These are phyloP conservation scores for Damaliscus lunatus DNA, from an alignment of 2,113 vertebrate species.

Conservation along the genomic window DNA sequence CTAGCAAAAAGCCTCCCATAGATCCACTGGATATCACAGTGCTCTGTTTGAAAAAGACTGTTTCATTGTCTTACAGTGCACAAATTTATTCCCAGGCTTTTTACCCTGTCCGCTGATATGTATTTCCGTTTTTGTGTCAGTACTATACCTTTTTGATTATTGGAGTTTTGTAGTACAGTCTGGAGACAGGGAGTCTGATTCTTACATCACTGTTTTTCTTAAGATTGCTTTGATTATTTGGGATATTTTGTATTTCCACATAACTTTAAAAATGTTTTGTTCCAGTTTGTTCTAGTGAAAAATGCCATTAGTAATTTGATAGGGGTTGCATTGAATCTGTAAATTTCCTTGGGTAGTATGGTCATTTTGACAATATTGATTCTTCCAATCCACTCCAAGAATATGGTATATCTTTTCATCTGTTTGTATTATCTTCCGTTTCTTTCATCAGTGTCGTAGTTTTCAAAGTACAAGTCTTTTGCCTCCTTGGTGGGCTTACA, in stretches of 20 bases:
- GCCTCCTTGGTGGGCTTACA: background rate
- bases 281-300: background rate
- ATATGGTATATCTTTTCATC: background rate
- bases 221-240: background rate
- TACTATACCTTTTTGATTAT: background rate
- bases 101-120: background rate
- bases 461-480: background rate
- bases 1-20: conserved; percentile 95
- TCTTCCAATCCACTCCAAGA: background rate
- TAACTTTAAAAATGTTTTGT: background rate
- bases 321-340: background rate
- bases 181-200: background rate
- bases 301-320: background rate
- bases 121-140: background rate
- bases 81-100: background rate
- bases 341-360: background rate
- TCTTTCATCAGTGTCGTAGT: background rate
- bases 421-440: background rate
- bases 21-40: conserved; percentile 96
- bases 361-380: background rate
- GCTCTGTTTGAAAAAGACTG: conserved; percentile 86
- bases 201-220: background rate
- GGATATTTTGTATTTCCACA: background rate
- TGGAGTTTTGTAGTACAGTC: background rate
- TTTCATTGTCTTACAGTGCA: background rate